Conservation (phyloP, 1,140 invertebrate species). For the Saccostrea cuccullata region DNA sequence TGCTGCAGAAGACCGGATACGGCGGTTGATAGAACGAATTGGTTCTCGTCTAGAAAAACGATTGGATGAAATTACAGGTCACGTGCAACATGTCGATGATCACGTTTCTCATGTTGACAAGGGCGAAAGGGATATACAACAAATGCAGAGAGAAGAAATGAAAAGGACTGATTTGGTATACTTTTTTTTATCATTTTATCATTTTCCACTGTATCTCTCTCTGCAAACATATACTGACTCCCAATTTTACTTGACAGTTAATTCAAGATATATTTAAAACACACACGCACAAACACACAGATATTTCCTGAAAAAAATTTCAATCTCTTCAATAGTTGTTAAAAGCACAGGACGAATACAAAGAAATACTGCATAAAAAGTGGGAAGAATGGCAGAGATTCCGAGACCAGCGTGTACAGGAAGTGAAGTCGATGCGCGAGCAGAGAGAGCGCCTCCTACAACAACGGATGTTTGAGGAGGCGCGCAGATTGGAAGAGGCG, state of each 20-base stretch:
- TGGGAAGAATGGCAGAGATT: constrained; percentile 41
- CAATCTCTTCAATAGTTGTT: constrained; percentile 30
- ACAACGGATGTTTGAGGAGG: constrained; percentile 26
- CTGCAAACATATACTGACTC: too few species aligned
- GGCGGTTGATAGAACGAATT: constrained; percentile 61
- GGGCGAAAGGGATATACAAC: constrained; percentile 52
- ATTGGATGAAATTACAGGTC: constrained; percentile 57
- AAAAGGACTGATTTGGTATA: constrained; percentile 42
- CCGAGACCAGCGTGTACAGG: constrained; percentile 28
- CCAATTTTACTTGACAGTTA: too few species aligned
- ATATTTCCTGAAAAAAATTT: neutral
- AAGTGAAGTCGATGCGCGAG: constrained; percentile 30
- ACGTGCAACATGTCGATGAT: constrained; percentile 46
- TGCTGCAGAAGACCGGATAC: constrained; percentile 62
- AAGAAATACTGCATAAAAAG: neutral
- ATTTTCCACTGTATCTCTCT: too few species aligned
- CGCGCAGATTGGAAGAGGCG: constrained; percentile 29
- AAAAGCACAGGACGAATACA: constrained; percentile 33
- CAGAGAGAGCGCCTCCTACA: constrained; percentile 32
- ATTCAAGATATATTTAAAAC: too few species aligned
- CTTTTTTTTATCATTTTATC: neutral
- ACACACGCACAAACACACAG: too few species aligned
- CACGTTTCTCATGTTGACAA: constrained; percentile 56
- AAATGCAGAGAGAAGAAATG: constrained; percentile 49
- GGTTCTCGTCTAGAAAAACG: constrained; percentile 61